Percentiles rank a stretch among this genome's conserved stretches.
These are phyloP conservation scores for Drosophila tropicalis DNA, from an alignment of 1,140 invertebrate genomes.

Conservation along the genomic window DNA sequence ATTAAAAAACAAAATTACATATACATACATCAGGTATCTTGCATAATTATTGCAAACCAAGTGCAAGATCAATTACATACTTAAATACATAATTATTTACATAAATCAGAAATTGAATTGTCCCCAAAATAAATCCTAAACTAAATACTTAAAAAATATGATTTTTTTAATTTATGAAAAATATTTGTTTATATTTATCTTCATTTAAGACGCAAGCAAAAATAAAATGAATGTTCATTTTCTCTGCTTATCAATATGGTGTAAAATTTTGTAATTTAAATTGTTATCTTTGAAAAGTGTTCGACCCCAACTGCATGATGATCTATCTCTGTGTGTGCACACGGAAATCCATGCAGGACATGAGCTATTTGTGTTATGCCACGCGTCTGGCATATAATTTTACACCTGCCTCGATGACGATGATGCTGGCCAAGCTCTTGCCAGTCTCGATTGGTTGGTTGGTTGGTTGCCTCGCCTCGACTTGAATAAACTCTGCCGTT, in stretches of 20 bases:
- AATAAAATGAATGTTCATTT: conserved; percentile 14
- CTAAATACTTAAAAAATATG: too few relatives aligned
- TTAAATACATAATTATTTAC: too few relatives aligned
- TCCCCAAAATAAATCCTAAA: too few relatives aligned
- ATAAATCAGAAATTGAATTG: too few relatives aligned
- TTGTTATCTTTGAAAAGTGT: conserved; percentile 60
- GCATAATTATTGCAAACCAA: too few relatives aligned
- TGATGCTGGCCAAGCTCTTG: conserved; percentile 5
- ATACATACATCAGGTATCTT: too few relatives aligned
- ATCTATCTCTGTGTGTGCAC: conserved; percentile 9
- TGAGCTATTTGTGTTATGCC: conserved; percentile 59
- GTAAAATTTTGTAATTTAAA: conserved; percentile 69
- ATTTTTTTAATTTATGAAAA: neutral
- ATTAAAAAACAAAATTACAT: conserved; percentile 23
- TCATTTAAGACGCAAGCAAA: neutral
- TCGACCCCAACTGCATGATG: conserved; percentile 10
- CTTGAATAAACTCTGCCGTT: conserved; percentile 1
- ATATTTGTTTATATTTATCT: neutral
- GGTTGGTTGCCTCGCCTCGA: too few relatives aligned
- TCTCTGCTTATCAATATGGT: conserved; percentile 45
- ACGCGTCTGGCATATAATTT: conserved; percentile 69
- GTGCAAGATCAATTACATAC: too few relatives aligned
- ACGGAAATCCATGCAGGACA: conserved; percentile 59
- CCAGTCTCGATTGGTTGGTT: neutral
- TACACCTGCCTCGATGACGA: conserved; percentile 62